These are phyloP conservation scores for Brachymystax lenok DNA, from an alignment of 2,797 vertebrate species.

Conservation along the genomic window DNA sequence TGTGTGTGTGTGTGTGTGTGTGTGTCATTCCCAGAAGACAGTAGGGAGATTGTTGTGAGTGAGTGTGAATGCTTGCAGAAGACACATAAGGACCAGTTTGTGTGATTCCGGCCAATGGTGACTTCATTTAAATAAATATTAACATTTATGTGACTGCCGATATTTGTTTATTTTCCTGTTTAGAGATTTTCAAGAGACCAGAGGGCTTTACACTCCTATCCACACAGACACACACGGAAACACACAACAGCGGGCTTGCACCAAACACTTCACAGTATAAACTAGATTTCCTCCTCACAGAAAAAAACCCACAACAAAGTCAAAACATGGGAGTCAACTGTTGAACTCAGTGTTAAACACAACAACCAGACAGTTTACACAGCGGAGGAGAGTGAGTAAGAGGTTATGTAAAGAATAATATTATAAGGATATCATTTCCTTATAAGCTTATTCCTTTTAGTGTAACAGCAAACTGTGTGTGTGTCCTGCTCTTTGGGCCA, in stretches of 20 bases:
- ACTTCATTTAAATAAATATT: constrained; percentile 50
- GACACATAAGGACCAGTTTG: constrained; percentile 28
- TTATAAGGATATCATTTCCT: not conserved
- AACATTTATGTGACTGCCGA: constrained; percentile 38
- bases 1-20: not conserved
- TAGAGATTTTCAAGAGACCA: constrained; percentile 22
- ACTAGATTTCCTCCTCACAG: constrained; percentile 42
- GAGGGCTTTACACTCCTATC: constrained; percentile 6
- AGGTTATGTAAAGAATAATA: too few relatives aligned
- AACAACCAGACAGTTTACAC: not conserved
- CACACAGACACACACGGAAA: not conserved
- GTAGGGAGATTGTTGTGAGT: not conserved
- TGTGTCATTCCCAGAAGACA: not conserved
- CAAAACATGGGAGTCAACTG: constrained; percentile 56
- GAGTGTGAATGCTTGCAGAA: constrained; percentile 8
- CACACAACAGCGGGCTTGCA: not conserved
- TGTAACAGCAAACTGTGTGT: not conserved
- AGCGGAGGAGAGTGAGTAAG: not conserved
- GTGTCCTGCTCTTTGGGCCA: constrained; percentile 59
- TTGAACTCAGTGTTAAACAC: constrained; percentile 50
- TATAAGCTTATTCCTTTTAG: not conserved
- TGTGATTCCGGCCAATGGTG: constrained; percentile 30
- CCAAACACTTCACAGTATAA: constrained; percentile 28
- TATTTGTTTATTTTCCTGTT: constrained; percentile 51
- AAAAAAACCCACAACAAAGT: constrained; percentile 41